A percentile compares a stretch with the other conserved stretches of the same genome.
Conservation (phyloP, 2,113 vertebrate genomes). For the Paramormyrops kingsleyae region DNA sequence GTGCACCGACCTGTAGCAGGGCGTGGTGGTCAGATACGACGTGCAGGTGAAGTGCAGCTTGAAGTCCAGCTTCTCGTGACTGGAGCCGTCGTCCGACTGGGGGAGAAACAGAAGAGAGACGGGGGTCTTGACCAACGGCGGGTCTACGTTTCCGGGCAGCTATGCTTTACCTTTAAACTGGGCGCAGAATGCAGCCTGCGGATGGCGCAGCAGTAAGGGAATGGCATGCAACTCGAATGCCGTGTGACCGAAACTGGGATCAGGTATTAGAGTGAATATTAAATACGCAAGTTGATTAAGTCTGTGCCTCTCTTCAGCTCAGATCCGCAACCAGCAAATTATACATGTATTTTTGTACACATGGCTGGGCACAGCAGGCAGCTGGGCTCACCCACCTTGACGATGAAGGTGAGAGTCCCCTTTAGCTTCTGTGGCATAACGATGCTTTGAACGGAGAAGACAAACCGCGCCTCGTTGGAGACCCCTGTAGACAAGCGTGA, state of each 20-base stretch:
- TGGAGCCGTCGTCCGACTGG: conserved; percentile 86
- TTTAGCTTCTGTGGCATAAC: conserved; percentile 97
- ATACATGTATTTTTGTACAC: not conserved
- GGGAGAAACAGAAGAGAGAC: conserved; percentile 14
- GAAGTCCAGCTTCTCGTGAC: conserved; percentile 98
- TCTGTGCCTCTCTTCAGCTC: not conserved
- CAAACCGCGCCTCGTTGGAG: conserved; percentile 91
- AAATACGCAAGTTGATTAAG: not conserved
- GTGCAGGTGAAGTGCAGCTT: conserved; percentile 96
- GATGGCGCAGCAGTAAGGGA: not conserved
- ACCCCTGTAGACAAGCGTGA: conserved; percentile 61
- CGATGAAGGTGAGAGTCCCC: conserved; percentile 92
- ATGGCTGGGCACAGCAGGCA: not conserved
- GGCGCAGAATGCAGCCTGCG: not conserved
- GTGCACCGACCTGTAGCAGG: conserved; percentile 84
- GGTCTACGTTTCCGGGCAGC: not conserved
- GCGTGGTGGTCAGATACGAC: conserved; percentile 93
- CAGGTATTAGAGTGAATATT: not conserved
- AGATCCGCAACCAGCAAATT: not conserved
- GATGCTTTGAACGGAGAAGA: conserved; percentile 93
- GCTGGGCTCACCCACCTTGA: conserved; percentile 69
- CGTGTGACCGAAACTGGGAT: not conserved
- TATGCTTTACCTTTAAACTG: not conserved
- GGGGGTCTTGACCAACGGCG: not conserved
- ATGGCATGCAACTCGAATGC: not conserved